Evolutionary conservation across 2,888 invertebrate genomes (phyloP).

Genomic region (Andrena chrysosceles): DNA sequence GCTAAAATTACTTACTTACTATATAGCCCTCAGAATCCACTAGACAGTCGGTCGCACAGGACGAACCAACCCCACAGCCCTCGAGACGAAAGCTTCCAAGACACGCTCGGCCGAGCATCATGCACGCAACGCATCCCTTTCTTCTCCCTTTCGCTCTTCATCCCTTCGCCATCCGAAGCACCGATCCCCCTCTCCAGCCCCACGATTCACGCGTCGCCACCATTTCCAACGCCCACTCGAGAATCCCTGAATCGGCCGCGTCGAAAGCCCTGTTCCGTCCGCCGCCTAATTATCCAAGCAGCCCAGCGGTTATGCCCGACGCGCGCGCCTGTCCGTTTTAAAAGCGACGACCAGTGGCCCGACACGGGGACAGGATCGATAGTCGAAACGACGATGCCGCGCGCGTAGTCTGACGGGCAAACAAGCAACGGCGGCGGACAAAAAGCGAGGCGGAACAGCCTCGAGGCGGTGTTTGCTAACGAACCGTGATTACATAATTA

Average conservation of each 20-base stretch:
- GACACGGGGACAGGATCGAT: constrained; percentile 24
- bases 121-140: neutral
- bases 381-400: constrained; percentile 16
- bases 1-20: too few relatives aligned
- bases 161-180: neutral
- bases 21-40: too few relatives aligned
- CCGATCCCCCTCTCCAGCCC: neutral
- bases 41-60: too few relatives aligned
- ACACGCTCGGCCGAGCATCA: neutral
- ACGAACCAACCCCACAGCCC: too few relatives aligned
- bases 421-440: constrained; percentile 25
- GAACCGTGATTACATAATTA: constrained; percentile 70
- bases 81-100: too few relatives aligned
- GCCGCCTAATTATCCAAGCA: constrained; percentile 15
- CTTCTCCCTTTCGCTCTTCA: neutral
- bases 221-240: neutral
- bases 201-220: neutral
- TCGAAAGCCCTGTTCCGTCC: neutral
- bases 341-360: neutral
- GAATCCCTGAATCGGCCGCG: constrained; percentile 21
- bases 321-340: constrained; percentile 12
- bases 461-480: constrained; percentile 43
- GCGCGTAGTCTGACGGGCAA: constrained; percentile 3
- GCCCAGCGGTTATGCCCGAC: neutral
- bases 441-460: constrained; percentile 27